Evolutionary conservation across 2,797 vertebrate species (phyloP), one percentile per base, ranked within the genome.

Genomic region (Schizopygopsis malacanthus): DNA sequence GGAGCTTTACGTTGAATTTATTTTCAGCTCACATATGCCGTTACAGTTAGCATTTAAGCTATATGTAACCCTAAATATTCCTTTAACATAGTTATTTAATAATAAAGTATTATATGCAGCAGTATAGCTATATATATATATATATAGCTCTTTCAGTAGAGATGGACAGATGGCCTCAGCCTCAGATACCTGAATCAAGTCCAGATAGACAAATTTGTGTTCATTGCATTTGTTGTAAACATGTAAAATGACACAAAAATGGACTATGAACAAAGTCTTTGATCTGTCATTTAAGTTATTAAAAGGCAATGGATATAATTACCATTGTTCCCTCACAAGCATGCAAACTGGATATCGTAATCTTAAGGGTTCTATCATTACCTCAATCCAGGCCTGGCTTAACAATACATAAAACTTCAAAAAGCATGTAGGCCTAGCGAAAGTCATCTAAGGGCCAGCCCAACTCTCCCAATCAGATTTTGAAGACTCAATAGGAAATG

Each of bases 91-190:
- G 11, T 20, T 5, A 10, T 28, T 28, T 83, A 41, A 28, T 56
- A 25, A 50, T 56, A 39, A 37, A 28, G 13, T 72, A 39, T 61
- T 50, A 45, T 43, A 52, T 47, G 45, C 52, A 70, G 10, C 12
- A 37, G 76, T 41, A 69, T 41, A 63, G 61, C 25, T 45, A 25
- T 77, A 25, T 7, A 33, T 11, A 25, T 7, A 33, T 11, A 33
- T 11, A 41, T 41, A 13, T 43, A 33, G 22, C 67, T 79, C 18
- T 79, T 82, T 77, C 71, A 22, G 45, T 82, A 84, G 83, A 69
- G 73, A 67, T 65, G 77, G 77, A 84, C 87, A 90, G 89, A 90
- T 90, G 89, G 85, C 69, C 77, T 82, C 77, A 81, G 77, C 85
- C 81, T 85, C 47, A 81, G 87, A 87, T 69, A 81, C 54, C 85